phyloP scores from a whole-genome alignment of 1,140 invertebrate genomes.

The Aphis gossypii region DNA sequence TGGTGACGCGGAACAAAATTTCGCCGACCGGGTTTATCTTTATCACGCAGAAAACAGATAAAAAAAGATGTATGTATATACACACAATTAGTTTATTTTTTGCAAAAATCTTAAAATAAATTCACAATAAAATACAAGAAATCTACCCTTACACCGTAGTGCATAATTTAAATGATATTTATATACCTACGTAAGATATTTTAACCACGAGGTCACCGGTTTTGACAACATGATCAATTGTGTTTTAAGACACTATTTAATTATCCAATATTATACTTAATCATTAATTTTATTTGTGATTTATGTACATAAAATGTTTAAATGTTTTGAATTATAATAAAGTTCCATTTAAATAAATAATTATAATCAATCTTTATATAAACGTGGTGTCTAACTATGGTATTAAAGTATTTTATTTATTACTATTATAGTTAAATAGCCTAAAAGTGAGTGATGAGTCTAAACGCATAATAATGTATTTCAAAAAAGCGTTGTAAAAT shows the following conservation, averaged over 20 bases:
- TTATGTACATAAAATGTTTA: neutral
- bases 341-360: neutral
- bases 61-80: neutral
- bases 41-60: neutral
- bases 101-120: constrained; percentile 31
- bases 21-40: constrained; percentile 23
- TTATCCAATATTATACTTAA: neutral
- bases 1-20: constrained; percentile 28
- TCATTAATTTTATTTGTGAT: neutral
- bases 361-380: neutral
- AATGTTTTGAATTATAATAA: neutral
- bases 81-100: neutral
- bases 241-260: constrained; percentile 7
- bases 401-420: neutral
- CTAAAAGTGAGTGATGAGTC: neutral
- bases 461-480: neutral
- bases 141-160: neutral
- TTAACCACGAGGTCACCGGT: neutral
- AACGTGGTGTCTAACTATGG: neutral
- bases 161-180: constrained; percentile 10
- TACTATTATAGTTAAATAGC: neutral
- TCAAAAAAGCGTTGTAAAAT: neutral
- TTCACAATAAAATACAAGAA: neutral
- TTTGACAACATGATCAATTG: neutral
- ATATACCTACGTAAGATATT: constrained; percentile 11